A percentile compares a stretch with the other conserved stretches of the same genome.
These are phyloP conservation scores for Harpagifer antarcticus DNA, from an alignment of 2,797 vertebrate genomes.

Conservation along the genomic window DNA sequence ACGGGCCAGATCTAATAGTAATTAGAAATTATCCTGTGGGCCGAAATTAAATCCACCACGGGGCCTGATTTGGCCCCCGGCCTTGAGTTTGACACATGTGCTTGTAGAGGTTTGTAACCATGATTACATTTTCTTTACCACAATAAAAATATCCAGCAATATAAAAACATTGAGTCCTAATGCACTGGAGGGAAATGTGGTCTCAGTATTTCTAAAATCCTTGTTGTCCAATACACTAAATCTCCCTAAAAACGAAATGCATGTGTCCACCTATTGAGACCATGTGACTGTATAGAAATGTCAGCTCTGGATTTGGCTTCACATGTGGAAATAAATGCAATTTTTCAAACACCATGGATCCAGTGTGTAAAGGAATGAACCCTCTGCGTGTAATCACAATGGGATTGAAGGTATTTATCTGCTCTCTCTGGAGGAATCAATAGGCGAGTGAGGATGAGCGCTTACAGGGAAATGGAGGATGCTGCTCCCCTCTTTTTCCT, in stretches of 20 bases:
- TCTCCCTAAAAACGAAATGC: not conserved
- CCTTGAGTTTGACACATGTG: too few species aligned
- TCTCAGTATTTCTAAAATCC: not conserved
- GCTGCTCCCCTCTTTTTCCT: slow-evolving; percentile 56
- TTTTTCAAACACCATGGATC: not conserved
- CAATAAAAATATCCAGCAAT: not conserved
- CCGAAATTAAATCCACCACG: too few species aligned
- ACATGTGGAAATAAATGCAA: not conserved
- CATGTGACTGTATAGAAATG: not conserved
- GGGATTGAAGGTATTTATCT: not conserved
- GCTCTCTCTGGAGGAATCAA: slow-evolving; percentile 9
- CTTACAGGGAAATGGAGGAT: slow-evolving; percentile 63
- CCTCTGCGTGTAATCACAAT: not conserved
- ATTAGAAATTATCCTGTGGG: too few species aligned
- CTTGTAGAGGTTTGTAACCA: not conserved
- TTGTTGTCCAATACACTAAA: not conserved
- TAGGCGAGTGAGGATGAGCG: slow-evolving; percentile 33
- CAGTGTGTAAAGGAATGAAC: not conserved
- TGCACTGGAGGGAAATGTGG: not conserved
- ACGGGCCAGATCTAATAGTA: too few species aligned
- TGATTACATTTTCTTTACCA: not conserved
- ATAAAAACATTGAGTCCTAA: not conserved
- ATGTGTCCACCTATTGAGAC: not conserved
- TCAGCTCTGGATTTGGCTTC: not conserved
- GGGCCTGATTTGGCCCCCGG: too few species aligned